Evolutionary conservation across 1,140 invertebrate genomes (phyloP).

Genomic region (Leptinotarsa lineolata): DNA sequence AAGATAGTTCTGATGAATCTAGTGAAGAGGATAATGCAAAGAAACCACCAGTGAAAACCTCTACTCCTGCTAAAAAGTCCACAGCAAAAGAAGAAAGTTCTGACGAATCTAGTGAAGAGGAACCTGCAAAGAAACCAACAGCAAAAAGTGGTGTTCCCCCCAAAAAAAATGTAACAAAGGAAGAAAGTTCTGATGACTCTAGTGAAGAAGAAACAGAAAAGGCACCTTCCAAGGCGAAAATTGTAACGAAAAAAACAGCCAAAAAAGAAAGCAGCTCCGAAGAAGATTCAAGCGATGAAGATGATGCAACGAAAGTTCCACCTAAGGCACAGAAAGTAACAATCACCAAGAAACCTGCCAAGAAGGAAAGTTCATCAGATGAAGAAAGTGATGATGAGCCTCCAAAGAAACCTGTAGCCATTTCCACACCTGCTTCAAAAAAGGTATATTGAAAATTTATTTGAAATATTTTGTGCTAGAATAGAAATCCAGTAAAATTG

Average conservation of each 20-base stretch:
- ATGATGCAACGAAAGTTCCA: slow-evolving; percentile 27
- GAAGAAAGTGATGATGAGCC: slow-evolving; percentile 41
- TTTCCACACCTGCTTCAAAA: background rate
- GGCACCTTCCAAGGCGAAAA: slow-evolving; percentile 30
- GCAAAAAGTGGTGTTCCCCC: slow-evolving; percentile 6
- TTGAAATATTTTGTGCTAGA: too few relatives aligned
- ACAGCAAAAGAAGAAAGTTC: slow-evolving; percentile 41
- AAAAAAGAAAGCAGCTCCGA: slow-evolving; percentile 30
- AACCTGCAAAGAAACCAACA: slow-evolving; percentile 21
- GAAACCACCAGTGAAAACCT: background rate
- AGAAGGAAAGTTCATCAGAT: slow-evolving; percentile 44
- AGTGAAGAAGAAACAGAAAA: slow-evolving; percentile 38
- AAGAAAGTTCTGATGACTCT: slow-evolving; percentile 45
- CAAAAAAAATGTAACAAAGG: slow-evolving; percentile 33
- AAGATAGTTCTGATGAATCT: slow-evolving; percentile 28
- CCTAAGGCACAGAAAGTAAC: slow-evolving; percentile 7
- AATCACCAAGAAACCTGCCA: slow-evolving; percentile 21
- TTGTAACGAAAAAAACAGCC: slow-evolving; percentile 16
- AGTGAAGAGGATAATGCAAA: slow-evolving; percentile 29
- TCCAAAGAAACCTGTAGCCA: slow-evolving; percentile 38
- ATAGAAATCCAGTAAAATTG: too few relatives aligned
- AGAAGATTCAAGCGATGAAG: slow-evolving; percentile 35
- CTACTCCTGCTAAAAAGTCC: slow-evolving; percentile 18
- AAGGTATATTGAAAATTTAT: background rate
- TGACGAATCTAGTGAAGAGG: slow-evolving; percentile 43